These are phyloP conservation scores for Candidula unifasciata DNA, from an alignment of 2,888 invertebrate genomes.

Conservation along the genomic window DNA sequence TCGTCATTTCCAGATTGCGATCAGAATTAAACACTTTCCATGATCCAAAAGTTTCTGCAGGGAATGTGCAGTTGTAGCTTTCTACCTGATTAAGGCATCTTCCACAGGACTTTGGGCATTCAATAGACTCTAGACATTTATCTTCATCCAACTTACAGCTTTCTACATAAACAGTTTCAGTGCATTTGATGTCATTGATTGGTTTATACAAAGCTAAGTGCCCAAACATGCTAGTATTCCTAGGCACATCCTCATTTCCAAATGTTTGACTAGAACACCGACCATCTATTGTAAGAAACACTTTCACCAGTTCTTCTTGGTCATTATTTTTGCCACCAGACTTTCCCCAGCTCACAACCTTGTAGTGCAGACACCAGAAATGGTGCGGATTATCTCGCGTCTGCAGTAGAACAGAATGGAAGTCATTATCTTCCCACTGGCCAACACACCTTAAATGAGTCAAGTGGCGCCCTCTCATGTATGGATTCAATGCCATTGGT, in stretches of 20 bases:
- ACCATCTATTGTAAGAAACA: conserved; percentile 38
- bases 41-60: neutral
- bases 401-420: conserved; percentile 31
- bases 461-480: conserved; percentile 4
- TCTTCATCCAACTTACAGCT: conserved; percentile 15
- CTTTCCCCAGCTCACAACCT: too few species aligned
- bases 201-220: neutral
- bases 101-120: conserved; percentile 36
- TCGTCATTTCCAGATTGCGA: neutral
- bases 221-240: conserved; percentile 39
- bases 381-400: neutral
- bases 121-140: conserved; percentile 25
- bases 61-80: conserved; percentile 6
- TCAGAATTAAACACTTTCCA: conserved; percentile 14
- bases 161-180: neutral
- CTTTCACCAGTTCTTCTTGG: neutral
- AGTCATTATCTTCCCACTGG: conserved; percentile 17
- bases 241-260: conserved; percentile 22
- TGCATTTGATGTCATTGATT: conserved; percentile 3
- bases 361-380: conserved; percentile 45
- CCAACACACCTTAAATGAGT: conserved; percentile 28
- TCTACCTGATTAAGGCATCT: neutral
- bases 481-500: neutral
- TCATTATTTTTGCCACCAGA: neutral
- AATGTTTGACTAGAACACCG: conserved; percentile 33